phyloP scores from a whole-genome alignment of 2,113 vertebrate species.

The Dryoscopus gambensis region DNA sequence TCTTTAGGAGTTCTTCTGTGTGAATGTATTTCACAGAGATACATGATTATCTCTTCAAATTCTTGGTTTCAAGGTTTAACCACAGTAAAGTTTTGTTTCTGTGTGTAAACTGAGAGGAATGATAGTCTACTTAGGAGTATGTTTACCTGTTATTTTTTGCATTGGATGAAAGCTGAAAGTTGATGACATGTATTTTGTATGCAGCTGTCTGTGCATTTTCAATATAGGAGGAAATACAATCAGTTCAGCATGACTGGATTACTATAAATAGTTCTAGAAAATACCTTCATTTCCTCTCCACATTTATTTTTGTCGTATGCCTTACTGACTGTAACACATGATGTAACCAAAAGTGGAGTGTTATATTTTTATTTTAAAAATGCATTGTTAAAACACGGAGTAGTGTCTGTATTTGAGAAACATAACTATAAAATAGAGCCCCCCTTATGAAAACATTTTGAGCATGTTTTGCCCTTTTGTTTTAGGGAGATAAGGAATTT shows the following conservation, averaged over 20 bases:
- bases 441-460: not conserved
- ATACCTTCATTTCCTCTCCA: slow-evolving; percentile 41
- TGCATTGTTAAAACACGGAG: not conserved
- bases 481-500: not conserved
- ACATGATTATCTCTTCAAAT: not conserved
- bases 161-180: not conserved
- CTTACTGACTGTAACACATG: not conserved
- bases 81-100: not conserved
- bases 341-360: not conserved
- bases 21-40: not conserved
- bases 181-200: slow-evolving; percentile 7
- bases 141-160: not conserved
- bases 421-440: not conserved
- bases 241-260: slow-evolving; percentile 39
- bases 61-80: not conserved
- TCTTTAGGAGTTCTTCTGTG: not conserved
- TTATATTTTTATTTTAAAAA: not conserved
- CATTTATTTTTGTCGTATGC: slow-evolving; percentile 27
- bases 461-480: not conserved
- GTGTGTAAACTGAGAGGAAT: not conserved
- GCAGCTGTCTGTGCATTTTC: slow-evolving; percentile 12
- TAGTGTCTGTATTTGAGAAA: not conserved
- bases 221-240: slow-evolving; percentile 40
- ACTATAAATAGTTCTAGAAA: slow-evolving; percentile 45
- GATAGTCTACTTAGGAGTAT: not conserved